Conservation (phyloP, 2,888 invertebrate species). For the Hipparchia sbordonii region DNA sequence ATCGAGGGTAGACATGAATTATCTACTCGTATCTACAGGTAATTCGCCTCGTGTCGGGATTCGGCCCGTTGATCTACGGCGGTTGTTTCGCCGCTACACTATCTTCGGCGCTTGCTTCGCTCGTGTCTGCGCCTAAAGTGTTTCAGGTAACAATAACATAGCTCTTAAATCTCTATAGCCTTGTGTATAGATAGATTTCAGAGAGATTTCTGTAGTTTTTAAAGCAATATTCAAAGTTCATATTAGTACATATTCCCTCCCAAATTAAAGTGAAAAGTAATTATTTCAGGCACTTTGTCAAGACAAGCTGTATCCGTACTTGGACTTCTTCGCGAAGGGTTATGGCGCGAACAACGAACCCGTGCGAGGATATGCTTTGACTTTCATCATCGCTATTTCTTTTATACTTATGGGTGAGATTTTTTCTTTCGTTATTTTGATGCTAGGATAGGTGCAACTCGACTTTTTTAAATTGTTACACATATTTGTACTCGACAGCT, state of each 20-base stretch:
- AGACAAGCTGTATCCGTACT: slow-evolving; percentile 96
- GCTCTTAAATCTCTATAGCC: too few relatives aligned
- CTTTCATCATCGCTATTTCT: slow-evolving; percentile 93
- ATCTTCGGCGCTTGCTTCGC: slow-evolving; percentile 96
- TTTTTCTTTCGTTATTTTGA: slow-evolving; percentile 14
- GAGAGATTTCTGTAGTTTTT: too few relatives aligned
- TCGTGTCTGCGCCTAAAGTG: slow-evolving; percentile 97
- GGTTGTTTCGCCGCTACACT: slow-evolving; percentile 99
- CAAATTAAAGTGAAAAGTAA: neutral
- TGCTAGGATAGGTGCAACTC: neutral
- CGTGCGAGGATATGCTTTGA: slow-evolving; percentile 95
- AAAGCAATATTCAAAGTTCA: too few relatives aligned
- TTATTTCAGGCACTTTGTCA: slow-evolving; percentile 90
- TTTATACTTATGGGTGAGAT: slow-evolving; percentile 92
- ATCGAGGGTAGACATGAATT: too few relatives aligned
- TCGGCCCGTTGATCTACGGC: slow-evolving; percentile 96
- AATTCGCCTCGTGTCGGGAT: slow-evolving; percentile 90
- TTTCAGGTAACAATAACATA: slow-evolving; percentile 83
- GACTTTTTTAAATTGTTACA: too few relatives aligned
- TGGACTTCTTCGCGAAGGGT: slow-evolving; percentile 94
- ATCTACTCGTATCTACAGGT: slow-evolving; percentile 77
- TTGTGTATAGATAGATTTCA: too few relatives aligned
- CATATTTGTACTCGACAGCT: too few relatives aligned
- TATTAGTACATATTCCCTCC: too few relatives aligned
- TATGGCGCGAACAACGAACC: slow-evolving; percentile 92